phyloP scores from a whole-genome alignment of 2,797 vertebrate genomes.

The Betta splendens region DNA sequence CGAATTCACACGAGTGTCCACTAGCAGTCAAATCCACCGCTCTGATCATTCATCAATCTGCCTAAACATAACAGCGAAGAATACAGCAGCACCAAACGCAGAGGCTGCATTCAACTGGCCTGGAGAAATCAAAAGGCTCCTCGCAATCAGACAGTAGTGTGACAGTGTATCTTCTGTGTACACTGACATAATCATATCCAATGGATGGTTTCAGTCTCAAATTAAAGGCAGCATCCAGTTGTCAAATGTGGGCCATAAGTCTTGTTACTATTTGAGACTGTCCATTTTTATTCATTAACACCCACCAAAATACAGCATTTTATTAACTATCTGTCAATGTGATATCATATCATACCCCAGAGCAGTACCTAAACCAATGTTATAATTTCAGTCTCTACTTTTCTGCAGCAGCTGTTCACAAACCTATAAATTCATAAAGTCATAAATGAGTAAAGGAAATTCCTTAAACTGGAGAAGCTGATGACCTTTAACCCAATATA shows the following conservation, averaged over 20 bases:
- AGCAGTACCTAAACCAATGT: neutral
- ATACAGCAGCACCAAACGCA: constrained; percentile 1
- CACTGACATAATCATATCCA: constrained; percentile 40
- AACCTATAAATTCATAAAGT: neutral
- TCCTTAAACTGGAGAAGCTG: constrained; percentile 1
- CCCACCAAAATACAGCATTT: constrained; percentile 4
- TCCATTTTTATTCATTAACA: constrained; percentile 41
- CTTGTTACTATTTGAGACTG: too few species aligned
- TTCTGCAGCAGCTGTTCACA: constrained; percentile 1
- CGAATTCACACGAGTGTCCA: constrained; percentile 42
- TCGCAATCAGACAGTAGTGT: constrained; percentile 53
- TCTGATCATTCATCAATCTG: constrained; percentile 32
- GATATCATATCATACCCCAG: constrained; percentile 1
- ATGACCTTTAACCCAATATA: constrained; percentile 11
- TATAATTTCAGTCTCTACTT: constrained; percentile 1
- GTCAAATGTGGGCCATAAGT: constrained; percentile 37
- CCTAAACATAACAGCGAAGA: constrained; percentile 7
- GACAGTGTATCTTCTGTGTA: constrained; percentile 43
- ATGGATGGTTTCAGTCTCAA: constrained; percentile 13
- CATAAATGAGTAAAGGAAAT: constrained; percentile 12
- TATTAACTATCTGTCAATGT: neutral
- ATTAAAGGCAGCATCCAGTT: constrained; percentile 6
- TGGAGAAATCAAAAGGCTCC: constrained; percentile 72
- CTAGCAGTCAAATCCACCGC: constrained; percentile 29
- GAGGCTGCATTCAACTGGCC: constrained; percentile 62